Evolutionary conservation across 1,140 invertebrate genomes (phyloP).

Genomic region (Galleria mellonella): DNA sequence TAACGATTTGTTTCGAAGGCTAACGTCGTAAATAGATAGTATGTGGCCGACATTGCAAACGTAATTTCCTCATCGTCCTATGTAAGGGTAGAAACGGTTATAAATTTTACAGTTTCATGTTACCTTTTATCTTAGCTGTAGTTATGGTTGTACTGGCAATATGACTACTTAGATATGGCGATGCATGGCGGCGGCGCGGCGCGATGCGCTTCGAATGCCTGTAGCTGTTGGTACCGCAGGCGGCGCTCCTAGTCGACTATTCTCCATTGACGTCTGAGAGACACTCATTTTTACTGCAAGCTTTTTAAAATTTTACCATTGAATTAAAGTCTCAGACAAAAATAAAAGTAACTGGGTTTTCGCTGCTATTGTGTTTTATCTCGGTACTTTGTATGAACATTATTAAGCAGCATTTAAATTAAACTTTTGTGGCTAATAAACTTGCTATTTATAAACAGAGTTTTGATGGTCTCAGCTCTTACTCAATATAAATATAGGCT

Average conservation of each 20-base stretch:
- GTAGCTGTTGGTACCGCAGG: not conserved
- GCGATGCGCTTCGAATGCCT: not conserved
- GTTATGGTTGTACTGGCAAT: not conserved
- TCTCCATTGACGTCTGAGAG: not conserved
- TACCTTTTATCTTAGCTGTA: constrained; percentile 9
- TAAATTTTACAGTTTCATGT: constrained; percentile 16
- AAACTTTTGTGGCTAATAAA: too few species aligned
- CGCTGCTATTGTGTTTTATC: too few species aligned
- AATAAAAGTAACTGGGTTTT: not conserved
- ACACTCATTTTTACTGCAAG: not conserved
- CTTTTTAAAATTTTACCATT: not conserved
- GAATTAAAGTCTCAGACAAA: not conserved
- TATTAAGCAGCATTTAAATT: too few species aligned
- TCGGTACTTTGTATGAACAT: too few species aligned
- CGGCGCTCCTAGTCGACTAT: not conserved
- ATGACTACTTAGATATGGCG: not conserved
- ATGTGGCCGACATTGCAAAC: constrained; percentile 9
- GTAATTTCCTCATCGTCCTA: constrained; percentile 2
- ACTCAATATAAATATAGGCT: too few species aligned
- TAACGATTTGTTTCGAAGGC: constrained; percentile 1
- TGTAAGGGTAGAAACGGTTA: constrained; percentile 9
- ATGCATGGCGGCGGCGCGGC: not conserved
- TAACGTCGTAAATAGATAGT: constrained; percentile 4
- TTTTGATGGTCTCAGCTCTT: too few species aligned
- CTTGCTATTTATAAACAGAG: too few species aligned